Percentiles rank a stretch among this genome's conserved stretches.
These are phyloP conservation scores for Paralvinella palmiformis DNA, from an alignment of 1,140 invertebrate genomes.

Conservation along the genomic window DNA sequence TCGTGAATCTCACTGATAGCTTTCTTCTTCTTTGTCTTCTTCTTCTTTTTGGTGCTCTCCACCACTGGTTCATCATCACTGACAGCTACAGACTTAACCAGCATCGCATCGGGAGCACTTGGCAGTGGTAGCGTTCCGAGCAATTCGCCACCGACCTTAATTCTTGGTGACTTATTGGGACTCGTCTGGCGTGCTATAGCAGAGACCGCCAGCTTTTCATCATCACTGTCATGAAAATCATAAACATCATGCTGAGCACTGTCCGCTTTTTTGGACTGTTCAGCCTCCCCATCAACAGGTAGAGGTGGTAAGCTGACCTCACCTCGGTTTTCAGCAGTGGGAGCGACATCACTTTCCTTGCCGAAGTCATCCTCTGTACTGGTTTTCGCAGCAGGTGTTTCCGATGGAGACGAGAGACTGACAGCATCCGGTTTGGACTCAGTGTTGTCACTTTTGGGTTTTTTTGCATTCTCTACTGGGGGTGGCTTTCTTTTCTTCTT, in stretches of 20 bases:
- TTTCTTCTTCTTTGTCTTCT: too few species aligned
- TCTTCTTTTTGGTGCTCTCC: too few species aligned
- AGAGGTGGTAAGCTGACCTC: background rate
- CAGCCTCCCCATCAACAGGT: background rate
- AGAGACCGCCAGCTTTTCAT: too few species aligned
- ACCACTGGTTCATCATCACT: too few species aligned
- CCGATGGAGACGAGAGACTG: background rate
- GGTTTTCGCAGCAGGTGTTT: background rate
- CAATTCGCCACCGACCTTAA: too few species aligned
- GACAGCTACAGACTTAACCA: too few species aligned
- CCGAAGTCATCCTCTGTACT: background rate
- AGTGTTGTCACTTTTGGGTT: background rate
- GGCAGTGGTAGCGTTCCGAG: too few species aligned
- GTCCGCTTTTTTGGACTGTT: background rate
- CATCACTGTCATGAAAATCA: conserved; percentile 10
- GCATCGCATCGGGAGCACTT: too few species aligned
- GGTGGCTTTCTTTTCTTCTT: background rate
- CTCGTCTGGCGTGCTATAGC: too few species aligned
- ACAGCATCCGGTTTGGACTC: background rate
- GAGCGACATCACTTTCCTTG: background rate
- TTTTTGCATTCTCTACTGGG: background rate
- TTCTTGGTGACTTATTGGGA: background rate
- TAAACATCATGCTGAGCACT: background rate
- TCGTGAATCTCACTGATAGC: too few species aligned
- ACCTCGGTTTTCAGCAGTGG: background rate